phyloP scores from a whole-genome alignment of 1,140 invertebrate species.

The Sycophila sp. region DNA sequence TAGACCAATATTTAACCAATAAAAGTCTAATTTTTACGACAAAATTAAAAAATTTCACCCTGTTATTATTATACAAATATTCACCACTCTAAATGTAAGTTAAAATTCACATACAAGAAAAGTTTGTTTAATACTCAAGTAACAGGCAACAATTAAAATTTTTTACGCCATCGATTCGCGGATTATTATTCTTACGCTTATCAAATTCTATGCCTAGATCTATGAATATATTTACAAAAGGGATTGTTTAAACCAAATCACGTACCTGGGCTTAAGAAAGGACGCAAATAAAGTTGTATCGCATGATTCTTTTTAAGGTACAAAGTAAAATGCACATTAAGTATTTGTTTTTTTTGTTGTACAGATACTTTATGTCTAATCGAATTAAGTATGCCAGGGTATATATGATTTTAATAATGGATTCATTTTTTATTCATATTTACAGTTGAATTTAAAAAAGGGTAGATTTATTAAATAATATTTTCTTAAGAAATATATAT shows the following conservation, averaged over 20 bases:
- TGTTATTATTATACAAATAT: background rate
- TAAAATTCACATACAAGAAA: constrained; percentile 11
- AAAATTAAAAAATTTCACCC: no score
- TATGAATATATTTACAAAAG: constrained; percentile 17
- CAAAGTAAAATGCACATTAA: background rate
- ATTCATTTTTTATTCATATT: constrained; percentile 14
- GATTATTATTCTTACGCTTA: background rate
- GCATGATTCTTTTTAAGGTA: background rate
- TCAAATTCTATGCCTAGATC: background rate
- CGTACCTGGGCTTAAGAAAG: background rate
- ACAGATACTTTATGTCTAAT: constrained; percentile 15
- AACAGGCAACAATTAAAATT: background rate
- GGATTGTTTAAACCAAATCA: background rate
- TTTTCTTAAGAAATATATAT: constrained; percentile 18
- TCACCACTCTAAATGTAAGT: background rate
- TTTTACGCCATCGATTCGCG: background rate
- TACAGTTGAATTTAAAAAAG: constrained; percentile 3
- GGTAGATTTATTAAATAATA: background rate
- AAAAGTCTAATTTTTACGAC: constrained; percentile 20
- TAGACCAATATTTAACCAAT: constrained; percentile 21
- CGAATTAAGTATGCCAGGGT: constrained; percentile 25
- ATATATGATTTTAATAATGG: background rate
- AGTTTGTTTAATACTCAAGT: background rate
- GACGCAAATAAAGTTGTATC: constrained; percentile 4
- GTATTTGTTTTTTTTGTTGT: constrained; percentile 1